phyloP scores from a whole-genome alignment of 2,797 vertebrate species.

The Morus bassanus region DNA sequence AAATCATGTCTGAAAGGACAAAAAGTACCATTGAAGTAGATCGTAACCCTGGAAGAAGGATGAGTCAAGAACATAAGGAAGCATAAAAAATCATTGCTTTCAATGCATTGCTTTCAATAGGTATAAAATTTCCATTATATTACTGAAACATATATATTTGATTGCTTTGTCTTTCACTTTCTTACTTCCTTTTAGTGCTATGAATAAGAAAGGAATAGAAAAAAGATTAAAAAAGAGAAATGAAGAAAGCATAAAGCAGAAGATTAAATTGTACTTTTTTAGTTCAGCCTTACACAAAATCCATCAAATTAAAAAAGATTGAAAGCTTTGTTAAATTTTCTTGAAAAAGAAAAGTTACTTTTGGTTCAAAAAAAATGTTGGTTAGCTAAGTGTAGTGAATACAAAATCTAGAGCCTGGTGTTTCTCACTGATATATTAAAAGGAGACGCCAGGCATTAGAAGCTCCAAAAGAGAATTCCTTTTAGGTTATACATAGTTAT shows the following conservation, averaged over 20 bases:
- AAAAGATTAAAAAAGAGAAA: background rate
- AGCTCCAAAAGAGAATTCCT: background rate
- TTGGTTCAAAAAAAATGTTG: background rate
- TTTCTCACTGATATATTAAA: background rate
- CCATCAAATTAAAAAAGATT: background rate
- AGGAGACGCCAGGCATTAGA: background rate
- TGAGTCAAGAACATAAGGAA: background rate
- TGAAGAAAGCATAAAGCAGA: background rate
- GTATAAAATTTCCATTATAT: background rate
- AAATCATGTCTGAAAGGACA: background rate
- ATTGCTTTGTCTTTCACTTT: background rate
- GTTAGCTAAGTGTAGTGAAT: background rate
- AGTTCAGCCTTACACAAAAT: background rate
- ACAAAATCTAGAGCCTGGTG: background rate
- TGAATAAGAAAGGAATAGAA: background rate
- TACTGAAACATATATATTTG: background rate
- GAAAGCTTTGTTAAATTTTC: background rate
- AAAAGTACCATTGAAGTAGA: background rate
- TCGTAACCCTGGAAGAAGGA: background rate
- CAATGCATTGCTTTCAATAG: background rate
- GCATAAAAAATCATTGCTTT: background rate
- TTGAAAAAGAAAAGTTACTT: background rate
- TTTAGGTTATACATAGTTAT: background rate
- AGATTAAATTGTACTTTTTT: background rate
- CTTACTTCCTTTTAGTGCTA: background rate